Evolutionary conservation across 2,113 vertebrate genomes (phyloP).

Genomic region (Ancistrus triradiatus): DNA sequence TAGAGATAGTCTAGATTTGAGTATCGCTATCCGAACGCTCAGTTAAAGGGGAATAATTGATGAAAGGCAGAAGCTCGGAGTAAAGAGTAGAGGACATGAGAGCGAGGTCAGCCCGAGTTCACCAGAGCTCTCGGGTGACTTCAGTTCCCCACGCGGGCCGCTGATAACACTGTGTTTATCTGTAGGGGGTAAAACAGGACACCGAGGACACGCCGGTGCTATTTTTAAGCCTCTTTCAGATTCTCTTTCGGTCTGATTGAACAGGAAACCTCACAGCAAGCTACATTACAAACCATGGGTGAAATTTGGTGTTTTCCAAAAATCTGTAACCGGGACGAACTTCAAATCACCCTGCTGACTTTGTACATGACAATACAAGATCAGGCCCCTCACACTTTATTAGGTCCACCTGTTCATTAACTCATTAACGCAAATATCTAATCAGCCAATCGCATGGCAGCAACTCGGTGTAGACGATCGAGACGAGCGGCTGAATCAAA

Average conservation of each 20-base stretch:
- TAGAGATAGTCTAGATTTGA: constrained; percentile 48
- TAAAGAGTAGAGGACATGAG: constrained; percentile 69
- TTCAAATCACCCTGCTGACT: no score
- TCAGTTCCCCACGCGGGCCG: constrained; percentile 66
- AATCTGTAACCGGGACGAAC: no score
- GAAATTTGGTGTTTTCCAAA: no score
- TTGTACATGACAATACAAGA: no score
- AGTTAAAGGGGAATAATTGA: constrained; percentile 84
- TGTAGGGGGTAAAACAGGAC: constrained; percentile 27
- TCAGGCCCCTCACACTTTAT: no score
- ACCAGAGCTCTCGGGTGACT: constrained; percentile 88
- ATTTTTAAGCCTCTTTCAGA: constrained; percentile 36
- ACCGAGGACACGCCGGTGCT: constrained; percentile 31
- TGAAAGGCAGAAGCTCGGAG: constrained; percentile 72
- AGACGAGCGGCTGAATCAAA: no score
- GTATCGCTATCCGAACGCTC: constrained; percentile 80
- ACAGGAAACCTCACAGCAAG: neutral
- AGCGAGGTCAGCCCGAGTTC: constrained; percentile 86
- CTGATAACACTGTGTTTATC: constrained; percentile 46
- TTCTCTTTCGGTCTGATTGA: constrained; percentile 17
- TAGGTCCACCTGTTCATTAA: no score
- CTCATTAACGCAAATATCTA: no score
- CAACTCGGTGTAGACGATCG: no score
- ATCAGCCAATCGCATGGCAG: no score
- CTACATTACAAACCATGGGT: no score